Evolutionary conservation across 2,113 vertebrate species (phyloP).

Genomic region (Ornithorhynchus anatinus): DNA sequence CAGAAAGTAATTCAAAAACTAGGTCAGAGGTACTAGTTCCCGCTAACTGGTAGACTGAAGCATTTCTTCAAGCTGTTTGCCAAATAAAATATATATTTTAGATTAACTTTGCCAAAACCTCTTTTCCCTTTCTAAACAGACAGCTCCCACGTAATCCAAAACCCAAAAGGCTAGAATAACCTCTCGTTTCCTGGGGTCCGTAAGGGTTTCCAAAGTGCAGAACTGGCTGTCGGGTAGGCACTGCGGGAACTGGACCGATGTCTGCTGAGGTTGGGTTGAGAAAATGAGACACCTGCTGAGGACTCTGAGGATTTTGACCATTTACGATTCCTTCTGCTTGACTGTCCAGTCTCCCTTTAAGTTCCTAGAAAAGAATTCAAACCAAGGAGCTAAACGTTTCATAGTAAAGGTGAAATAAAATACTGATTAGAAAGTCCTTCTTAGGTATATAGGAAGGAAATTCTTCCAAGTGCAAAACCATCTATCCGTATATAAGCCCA

Average conservation of each 20-base stretch:
- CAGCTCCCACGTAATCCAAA: not conserved
- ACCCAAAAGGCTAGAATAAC: slow-evolving; percentile 53
- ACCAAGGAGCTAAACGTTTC: not conserved
- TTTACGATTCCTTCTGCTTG: slow-evolving; percentile 72
- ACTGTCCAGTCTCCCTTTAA: slow-evolving; percentile 70
- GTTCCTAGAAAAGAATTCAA: slow-evolving; percentile 72
- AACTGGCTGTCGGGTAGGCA: slow-evolving; percentile 78
- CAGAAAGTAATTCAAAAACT: no score
- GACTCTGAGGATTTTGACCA: slow-evolving; percentile 63
- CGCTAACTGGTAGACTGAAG: not conserved
- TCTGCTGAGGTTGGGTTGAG: slow-evolving; percentile 80
- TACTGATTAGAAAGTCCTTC: no score
- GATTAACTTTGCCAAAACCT: not conserved
- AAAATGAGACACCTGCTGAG: slow-evolving; percentile 66
- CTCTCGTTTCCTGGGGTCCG: slow-evolving; percentile 80
- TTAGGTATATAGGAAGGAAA: no score
- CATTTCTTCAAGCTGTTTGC: not conserved
- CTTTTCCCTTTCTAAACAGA: not conserved
- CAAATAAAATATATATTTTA: slow-evolving; percentile 3
- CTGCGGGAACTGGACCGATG: slow-evolving; percentile 72
- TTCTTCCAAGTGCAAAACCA: no score
- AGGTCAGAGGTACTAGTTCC: no score
- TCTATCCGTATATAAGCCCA: no score
- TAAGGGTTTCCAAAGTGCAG: slow-evolving; percentile 95
- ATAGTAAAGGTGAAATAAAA: not conserved